A percentile compares a stretch with the other conserved stretches of the same genome.
Evolutionary conservation across 2,797 vertebrate genomes (phyloP).

Genomic region (Pelobates cultripes): DNA sequence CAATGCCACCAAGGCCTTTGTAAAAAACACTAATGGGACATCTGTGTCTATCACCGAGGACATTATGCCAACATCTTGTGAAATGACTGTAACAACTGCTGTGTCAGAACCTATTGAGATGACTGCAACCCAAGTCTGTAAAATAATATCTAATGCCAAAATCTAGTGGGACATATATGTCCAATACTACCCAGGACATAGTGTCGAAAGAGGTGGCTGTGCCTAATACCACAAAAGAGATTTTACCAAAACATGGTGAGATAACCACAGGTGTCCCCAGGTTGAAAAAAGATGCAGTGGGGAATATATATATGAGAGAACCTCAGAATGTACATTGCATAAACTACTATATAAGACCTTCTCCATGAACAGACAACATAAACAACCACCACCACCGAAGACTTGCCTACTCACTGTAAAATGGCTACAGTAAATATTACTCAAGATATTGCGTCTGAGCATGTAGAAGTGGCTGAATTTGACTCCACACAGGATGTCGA

Average conservation of each 20-base stretch:
- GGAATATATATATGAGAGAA: not conserved
- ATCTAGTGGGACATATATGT: too few species aligned
- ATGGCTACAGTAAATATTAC: not conserved
- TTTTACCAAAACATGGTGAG: not conserved
- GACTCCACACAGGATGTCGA: not conserved
- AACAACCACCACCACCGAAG: not conserved
- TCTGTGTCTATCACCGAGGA: too few species aligned
- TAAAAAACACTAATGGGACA: too few species aligned
- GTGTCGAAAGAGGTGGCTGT: not conserved
- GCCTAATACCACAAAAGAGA: too few species aligned
- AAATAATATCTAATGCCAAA: too few species aligned
- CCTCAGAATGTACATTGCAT: not conserved
- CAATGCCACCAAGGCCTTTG: too few species aligned
- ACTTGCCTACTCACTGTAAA: not conserved
- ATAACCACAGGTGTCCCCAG: too few species aligned
- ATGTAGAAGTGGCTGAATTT: not conserved
- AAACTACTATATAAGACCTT: not conserved
- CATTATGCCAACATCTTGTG: too few species aligned
- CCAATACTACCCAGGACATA: too few species aligned
- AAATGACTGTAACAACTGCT: too few species aligned
- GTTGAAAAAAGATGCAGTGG: not conserved
- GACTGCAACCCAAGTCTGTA: too few species aligned
- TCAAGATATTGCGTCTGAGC: not conserved
- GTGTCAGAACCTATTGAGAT: too few species aligned
- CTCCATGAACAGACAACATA: not conserved